Evolutionary conservation across 2,113 vertebrate genomes (phyloP).

Genomic region (Cygnus buccinator): DNA sequence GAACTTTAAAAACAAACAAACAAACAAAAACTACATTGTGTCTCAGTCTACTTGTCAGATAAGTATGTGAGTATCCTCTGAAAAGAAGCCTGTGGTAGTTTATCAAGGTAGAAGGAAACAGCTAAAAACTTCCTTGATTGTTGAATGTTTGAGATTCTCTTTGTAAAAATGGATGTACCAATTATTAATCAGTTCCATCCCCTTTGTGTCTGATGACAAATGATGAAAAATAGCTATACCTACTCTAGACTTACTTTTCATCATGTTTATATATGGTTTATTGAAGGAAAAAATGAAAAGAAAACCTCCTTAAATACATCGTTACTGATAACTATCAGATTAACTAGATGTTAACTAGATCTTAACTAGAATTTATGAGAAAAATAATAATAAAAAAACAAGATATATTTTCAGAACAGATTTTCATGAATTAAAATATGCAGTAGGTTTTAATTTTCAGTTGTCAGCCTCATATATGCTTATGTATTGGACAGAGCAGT

Average conservation of each 20-base stretch:
- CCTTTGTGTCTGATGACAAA: not conserved
- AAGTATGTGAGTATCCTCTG: rapidly evolving
- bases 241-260: not conserved
- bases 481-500: not conserved
- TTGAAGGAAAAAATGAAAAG: not conserved
- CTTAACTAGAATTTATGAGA: not conserved
- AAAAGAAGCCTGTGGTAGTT: not conserved
- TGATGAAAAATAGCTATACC: not conserved
- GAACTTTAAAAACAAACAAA: too few relatives aligned
- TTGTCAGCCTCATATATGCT: not conserved
- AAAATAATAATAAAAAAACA: not conserved
- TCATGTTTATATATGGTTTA: not conserved
- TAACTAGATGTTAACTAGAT: not conserved
- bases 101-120: not conserved
- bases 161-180: not conserved
- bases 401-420: not conserved
- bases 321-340: not conserved
- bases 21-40: too few relatives aligned
- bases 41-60: not conserved
- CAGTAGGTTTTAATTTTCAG: not conserved
- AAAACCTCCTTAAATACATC: not conserved
- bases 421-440: not conserved
- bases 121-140: not conserved
- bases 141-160: not conserved
- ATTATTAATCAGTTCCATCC: not conserved